Base-by-base conservation (phyloP, 2,888 invertebrate species). In the Apamea crenata region DNA sequence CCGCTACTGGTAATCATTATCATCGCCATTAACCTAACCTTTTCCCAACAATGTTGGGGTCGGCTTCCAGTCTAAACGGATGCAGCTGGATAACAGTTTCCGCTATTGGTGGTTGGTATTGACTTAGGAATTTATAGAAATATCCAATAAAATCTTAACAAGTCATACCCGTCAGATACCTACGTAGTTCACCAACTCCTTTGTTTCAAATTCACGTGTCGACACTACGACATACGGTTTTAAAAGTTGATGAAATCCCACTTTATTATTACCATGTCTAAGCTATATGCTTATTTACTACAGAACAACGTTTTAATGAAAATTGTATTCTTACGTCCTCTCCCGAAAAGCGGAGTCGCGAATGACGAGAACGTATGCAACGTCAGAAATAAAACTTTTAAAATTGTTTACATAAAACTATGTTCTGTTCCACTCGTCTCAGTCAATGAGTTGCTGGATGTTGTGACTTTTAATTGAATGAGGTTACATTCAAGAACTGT, bases 391-490 rank as follows among this genome's bases (percentile, higher is more conserved):
- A 69, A 83, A 81, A 75, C 18, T 50, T 18, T 50, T 50, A 18
- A 85, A 84, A 85, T 50, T 67, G 29, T 67, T 79, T 61, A 16
- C 29, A 68, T 40, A 44, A 50, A 74, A 66, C 44, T 18, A 16
- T 75, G 32, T 73, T 73, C 65, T 59, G 36, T 61, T 36, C 1
- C 21, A 0, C 6, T 66, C 25, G 2, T 53, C 70, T 53, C 59
- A 12, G 29, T 36, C 53, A 56, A 25, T 70, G 50, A 53, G 29
- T 50, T 56, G 18, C 4, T 29, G 29, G 0, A 47, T 79, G 29
- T 29, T 53, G 29, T 50, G 2, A 68, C 14, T 73, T 69, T 72
- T 59, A 71, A 83, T 68, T 76, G 10, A 82, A 75, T 25, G 36
- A 29, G n/a, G 50, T 66, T 8, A 16, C 59, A 56, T 44, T 10